A percentile compares a stretch with the other conserved stretches of the same genome.
These are phyloP conservation scores for Drosophila bunnanda DNA, from an alignment of 2,888 invertebrate species.

Conservation along the genomic window DNA sequence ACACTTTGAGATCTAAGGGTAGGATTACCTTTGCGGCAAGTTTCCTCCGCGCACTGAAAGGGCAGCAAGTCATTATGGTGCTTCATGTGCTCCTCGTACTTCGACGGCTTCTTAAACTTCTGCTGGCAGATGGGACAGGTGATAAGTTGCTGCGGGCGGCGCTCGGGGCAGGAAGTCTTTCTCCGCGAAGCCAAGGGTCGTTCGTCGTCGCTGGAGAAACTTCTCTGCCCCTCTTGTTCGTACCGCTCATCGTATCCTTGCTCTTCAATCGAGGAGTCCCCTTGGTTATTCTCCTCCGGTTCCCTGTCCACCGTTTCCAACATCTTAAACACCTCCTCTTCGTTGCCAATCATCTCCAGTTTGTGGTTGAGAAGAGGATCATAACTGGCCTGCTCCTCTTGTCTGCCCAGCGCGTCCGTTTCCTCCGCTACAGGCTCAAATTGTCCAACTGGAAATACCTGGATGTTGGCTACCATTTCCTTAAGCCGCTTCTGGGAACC, in stretches of 20 bases:
- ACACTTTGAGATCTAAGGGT: neutral
- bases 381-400: constrained; percentile 64
- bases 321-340: constrained; percentile 82
- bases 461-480: constrained; percentile 61
- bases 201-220: constrained; percentile 67
- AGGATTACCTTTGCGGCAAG: constrained; percentile 67
- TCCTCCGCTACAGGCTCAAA: constrained; percentile 61
- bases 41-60: constrained; percentile 76
- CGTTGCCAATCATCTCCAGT: constrained; percentile 77
- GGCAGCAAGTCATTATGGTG: constrained; percentile 81
- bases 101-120: constrained; percentile 76
- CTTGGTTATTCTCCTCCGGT: constrained; percentile 17
- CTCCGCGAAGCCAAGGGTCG: constrained; percentile 70
- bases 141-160: constrained; percentile 63
- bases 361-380: constrained; percentile 78
- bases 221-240: constrained; percentile 12
- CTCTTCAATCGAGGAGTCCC: constrained; percentile 41
- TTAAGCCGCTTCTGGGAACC: constrained; percentile 71
- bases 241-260: constrained; percentile 13
- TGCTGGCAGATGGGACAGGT: constrained; percentile 79
- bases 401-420: constrained; percentile 32
- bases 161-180: constrained; percentile 49
- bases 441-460: constrained; percentile 52
- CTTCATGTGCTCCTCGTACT: constrained; percentile 81
- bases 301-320: constrained; percentile 77